Conservation (phyloP, 2,888 invertebrate species). For the Coecobrya sp. region DNA sequence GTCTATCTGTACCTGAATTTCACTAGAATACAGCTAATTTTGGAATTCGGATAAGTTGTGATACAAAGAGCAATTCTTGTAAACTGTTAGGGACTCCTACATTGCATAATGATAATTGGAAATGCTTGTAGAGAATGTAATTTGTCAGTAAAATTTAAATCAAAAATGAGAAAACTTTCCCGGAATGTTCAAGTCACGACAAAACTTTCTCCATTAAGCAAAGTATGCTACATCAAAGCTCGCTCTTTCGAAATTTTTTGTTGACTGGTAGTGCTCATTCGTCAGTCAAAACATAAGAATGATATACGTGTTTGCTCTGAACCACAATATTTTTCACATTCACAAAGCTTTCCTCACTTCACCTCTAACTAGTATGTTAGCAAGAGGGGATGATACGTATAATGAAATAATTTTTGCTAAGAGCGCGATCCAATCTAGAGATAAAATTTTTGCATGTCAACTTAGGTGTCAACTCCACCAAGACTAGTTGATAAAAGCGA, state of each 20-base stretch:
- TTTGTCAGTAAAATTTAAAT: background rate
- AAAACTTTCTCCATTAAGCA: conserved; percentile 26
- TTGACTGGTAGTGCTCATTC: background rate
- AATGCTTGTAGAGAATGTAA: background rate
- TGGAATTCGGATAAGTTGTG: no score
- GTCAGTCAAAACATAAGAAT: conserved; percentile 10
- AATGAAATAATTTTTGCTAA: conserved; percentile 62
- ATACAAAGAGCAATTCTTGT: no score
- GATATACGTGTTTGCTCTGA: background rate
- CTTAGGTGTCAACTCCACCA: conserved; percentile 64
- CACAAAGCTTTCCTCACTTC: conserved; percentile 47
- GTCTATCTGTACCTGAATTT: no score
- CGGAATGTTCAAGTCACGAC: background rate
- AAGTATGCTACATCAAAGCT: background rate
- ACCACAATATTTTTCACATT: background rate
- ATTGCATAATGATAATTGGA: no score
- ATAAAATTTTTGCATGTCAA: conserved; percentile 78
- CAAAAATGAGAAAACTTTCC: background rate
- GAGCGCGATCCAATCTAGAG: conserved; percentile 49
- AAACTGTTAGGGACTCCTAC: no score
- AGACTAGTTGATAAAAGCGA: background rate
- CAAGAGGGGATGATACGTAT: conserved; percentile 17
- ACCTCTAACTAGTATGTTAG: conserved; percentile 31
- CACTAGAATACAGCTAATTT: no score
- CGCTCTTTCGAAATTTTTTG: background rate